These are phyloP conservation scores for Dryobates pubescens DNA, from an alignment of 2,797 vertebrate genomes.

Conservation along the genomic window DNA sequence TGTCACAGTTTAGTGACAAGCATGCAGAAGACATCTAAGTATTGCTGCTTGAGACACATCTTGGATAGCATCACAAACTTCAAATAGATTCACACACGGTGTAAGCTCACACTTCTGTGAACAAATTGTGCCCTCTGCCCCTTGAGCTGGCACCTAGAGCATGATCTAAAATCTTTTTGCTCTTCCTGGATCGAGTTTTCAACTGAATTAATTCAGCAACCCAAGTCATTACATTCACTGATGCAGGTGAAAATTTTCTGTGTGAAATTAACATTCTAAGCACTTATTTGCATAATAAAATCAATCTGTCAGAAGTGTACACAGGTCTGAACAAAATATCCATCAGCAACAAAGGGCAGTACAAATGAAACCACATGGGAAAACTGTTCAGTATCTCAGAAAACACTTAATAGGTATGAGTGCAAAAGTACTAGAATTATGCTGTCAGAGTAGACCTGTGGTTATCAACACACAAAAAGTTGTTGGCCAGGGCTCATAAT, in stretches of 20 bases:
- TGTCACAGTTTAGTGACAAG: neutral
- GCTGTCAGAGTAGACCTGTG: neutral
- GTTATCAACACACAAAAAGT: neutral
- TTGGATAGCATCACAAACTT: neutral
- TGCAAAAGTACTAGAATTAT: neutral
- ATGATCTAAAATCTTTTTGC: neutral
- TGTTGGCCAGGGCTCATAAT: neutral
- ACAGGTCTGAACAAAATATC: neutral
- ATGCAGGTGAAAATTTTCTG: neutral
- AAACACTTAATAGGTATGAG: neutral
- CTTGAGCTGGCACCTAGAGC: neutral
- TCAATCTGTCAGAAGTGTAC: slow-evolving; percentile 14
- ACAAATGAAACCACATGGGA: neutral
- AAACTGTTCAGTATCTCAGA: neutral
- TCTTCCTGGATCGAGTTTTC: neutral
- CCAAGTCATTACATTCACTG: neutral
- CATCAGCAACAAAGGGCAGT: neutral
- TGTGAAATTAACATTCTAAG: neutral
- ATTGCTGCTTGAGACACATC: neutral
- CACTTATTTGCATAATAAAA: neutral
- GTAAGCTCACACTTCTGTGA: neutral
- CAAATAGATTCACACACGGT: neutral
- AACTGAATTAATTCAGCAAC: neutral
- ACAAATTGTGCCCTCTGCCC: neutral
- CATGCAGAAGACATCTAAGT: neutral